Evolutionary conservation across 2,888 invertebrate genomes (phyloP).

Genomic region (Gasteruption jaculator): DNA sequence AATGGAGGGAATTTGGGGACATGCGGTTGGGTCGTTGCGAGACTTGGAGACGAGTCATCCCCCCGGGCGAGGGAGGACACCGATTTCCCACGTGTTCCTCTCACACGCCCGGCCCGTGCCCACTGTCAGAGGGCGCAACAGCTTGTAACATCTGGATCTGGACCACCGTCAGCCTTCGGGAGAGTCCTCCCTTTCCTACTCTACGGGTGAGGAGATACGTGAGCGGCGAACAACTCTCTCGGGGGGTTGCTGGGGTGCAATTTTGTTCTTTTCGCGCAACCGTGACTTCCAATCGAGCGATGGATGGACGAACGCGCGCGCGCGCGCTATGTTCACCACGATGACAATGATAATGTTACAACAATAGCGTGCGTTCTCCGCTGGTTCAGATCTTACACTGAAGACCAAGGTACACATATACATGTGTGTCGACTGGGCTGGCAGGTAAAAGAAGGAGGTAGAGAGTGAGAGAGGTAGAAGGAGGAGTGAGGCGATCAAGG

Average conservation of each 20-base stretch:
- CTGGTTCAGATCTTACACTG: slow-evolving; percentile 52
- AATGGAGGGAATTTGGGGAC: slow-evolving; percentile 1
- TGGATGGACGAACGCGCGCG: background rate
- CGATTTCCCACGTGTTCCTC: slow-evolving; percentile 29
- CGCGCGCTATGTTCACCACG: slow-evolving; percentile 24
- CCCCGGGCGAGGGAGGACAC: no score
- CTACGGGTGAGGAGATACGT: no score
- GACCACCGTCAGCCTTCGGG: slow-evolving; percentile 26
- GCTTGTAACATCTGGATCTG: no score
- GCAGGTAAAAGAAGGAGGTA: slow-evolving; percentile 41
- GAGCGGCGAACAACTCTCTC: no score
- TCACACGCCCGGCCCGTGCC: slow-evolving; percentile 25
- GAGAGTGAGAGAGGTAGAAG: slow-evolving; percentile 32
- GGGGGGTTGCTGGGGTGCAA: no score
- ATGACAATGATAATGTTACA: slow-evolving; percentile 49
- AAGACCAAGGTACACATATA: slow-evolving; percentile 50
- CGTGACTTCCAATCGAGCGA: slow-evolving; percentile 8
- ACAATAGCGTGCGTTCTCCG: slow-evolving; percentile 52
- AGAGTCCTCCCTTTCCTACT: no score
- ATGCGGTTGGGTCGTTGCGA: slow-evolving; percentile 7
- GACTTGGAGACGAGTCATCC: slow-evolving; percentile 1
- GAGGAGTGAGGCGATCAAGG: slow-evolving; percentile 30
- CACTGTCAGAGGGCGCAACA: slow-evolving; percentile 29
- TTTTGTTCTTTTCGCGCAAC: no score
- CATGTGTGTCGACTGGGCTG: slow-evolving; percentile 42